Base-by-base conservation (phyloP, 2,888 invertebrate genomes). In the Sphaerophoria rueppellii region DNA sequence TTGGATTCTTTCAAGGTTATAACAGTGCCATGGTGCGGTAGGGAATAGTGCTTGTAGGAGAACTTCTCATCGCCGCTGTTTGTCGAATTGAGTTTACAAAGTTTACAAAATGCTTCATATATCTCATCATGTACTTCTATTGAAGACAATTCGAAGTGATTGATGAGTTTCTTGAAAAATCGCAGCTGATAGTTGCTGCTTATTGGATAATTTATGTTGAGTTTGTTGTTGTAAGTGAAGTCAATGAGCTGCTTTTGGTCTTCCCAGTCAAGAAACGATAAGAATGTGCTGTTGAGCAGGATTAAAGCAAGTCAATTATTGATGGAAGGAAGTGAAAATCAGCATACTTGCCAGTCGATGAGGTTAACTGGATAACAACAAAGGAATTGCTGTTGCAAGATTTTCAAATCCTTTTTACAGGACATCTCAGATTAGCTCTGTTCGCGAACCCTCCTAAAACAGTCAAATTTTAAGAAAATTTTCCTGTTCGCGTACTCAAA, bases 1-100 rank as follows among this genome's bases (percentile, higher is more conserved):
- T 93, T 93, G 77, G 94, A 95, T 91, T 96, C 96, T 87, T 94
- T 94, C 67, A 96, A 91, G 12, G 93, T 94, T 43, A 96, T 91
- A 46, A 92, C 89, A 72, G 91, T 89, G 76, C 92, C 89, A 43
- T 91, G 89, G 46, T 89, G 61, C 4, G 87, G 77, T 4, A 91
- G 73, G 1, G 89, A 80, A 90, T 95, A 96, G 90, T 96, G 96
- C 71, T 94, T 94, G 90, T 94, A 95, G 85, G 93, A 93, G 87
- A 93, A 93, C 9, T 89, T 89, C 14, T 91, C 89, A 54, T 89
- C 86, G 35, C 89, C 83, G 72, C 89, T 83, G 67, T 89, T 86
- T 71, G 88, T 88, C 81, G 93, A 91, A 90, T 95, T 92, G 75
- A 93, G 89, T 40, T 91, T 89, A 87, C 94, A 95, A 87, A 93